Base-by-base conservation (phyloP, 1,140 invertebrate species). In the Brachystomella parvula region DNA sequence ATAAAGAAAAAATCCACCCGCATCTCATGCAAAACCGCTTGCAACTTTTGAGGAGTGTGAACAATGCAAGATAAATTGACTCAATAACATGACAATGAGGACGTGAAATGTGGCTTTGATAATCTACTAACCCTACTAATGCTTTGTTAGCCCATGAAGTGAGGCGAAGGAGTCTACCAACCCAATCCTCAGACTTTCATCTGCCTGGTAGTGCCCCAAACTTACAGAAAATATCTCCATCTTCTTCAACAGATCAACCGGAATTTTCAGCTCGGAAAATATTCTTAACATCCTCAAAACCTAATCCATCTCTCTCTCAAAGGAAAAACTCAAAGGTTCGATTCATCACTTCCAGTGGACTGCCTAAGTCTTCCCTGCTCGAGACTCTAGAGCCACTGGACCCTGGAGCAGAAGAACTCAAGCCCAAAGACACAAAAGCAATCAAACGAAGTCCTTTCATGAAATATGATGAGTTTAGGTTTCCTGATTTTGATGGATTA, bases 401-500 rank as follows among this genome's bases (percentile, higher is more conserved):
- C 47, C 32, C 49, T 17, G 31, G 58, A n/a, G 31, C 65, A 47
- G 49, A 61, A 21, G 31, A 12, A 31, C 24, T 21, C 17, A 64
- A 62, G 58, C 59, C 68, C 0, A 72, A 70, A 69, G 71, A 73
- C 66, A 57, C 66, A 1, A 73, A 70, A 39, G 71, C 68, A n/a
- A 66, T 73, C n/a, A 73, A 73, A 67, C 24, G 71, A 53, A 73
- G 71, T 61, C 71, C 71, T n/a, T 67, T 59, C 33, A 24, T 73
- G 26, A 32, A 29, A 3, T 61, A 60, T n/a, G 70, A 69, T 31
- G 69, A 67, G 1, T 64, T 72, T 57, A 61, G 30, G n/a, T 72
- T 72, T 47, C 71, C 71, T 56, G 68, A 72, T 66, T 72, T 72
- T 72, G 71, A 72, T 61, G 66, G 70, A 33, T 73, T 73, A 56